Evolutionary conservation across 2,113 vertebrate species (phyloP), one percentile per base, ranked within the genome.

Genomic region (Plotosus lineatus): DNA sequence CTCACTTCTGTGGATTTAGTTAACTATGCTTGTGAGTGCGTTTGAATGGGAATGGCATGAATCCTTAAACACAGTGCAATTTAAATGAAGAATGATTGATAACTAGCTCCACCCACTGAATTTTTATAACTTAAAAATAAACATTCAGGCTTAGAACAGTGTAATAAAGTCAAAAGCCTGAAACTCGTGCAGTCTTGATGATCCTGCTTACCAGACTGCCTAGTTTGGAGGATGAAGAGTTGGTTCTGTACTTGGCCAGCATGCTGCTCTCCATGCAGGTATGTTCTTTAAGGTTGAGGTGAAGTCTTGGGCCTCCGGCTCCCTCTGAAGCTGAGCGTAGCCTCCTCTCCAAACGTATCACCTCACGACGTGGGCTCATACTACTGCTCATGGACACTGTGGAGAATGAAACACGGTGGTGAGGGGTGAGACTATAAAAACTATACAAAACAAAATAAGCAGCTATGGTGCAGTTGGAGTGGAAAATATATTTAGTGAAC

Each of bases 301-400:
- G 93, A 90, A 95, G 90, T 11, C 93, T 90, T 86, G 94, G 95
- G 60, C 96, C 97, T 60, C 96, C 95, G 0, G 97, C 97, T 15
- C 98, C 96, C 91, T 99, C 98, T 6, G 98, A 99, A 0, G 98
- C 97, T 0, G 98, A 98, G 56, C 98, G 92, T 68, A 98, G 88
- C 1, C 97, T 92, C 40, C 95, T 92, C 85, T 99, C 97, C 86
- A 95, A 82, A 72, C 95, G 94, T 85, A 95, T 95, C 81, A 96
- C 93, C 73, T 97, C 97, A 19, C 94, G 94, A 76, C 92, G 96
- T 0, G 98, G 98, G 80, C 98, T 99, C 58, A 89, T 87, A 21
- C 91, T 91, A 88, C 90, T 92, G 56, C 92, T 92, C 90, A 93
- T 63, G 58, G 93, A 92, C 60, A 91, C 93, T 94, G 80, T 6